phyloP scores from a whole-genome alignment of 2,888 invertebrate species.

The Eudemis profundana region DNA sequence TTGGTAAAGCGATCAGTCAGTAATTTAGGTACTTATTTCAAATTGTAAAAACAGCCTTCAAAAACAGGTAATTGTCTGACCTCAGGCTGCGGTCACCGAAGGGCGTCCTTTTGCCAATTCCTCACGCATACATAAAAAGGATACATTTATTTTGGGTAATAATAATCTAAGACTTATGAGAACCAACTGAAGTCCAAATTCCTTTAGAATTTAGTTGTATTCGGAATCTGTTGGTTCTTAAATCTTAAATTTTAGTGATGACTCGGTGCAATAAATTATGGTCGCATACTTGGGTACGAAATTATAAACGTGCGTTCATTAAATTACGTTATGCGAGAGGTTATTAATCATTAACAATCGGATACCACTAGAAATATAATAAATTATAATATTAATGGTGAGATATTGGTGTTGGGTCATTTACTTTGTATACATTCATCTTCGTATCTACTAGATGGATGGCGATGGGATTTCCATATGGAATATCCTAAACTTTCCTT shows the following conservation, averaged over 20 bases:
- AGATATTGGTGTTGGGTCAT: conserved; percentile 11
- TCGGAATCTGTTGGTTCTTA: background rate
- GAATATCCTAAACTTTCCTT: no score
- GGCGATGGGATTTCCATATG: no score
- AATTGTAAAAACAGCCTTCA: conserved; percentile 17
- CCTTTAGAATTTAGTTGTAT: background rate
- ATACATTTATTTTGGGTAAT: no score
- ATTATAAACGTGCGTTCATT: conserved; percentile 9
- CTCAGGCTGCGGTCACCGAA: conserved; percentile 22
- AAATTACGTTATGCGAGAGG: background rate
- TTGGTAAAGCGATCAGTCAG: no score
- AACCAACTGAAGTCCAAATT: background rate
- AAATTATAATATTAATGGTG: conserved; percentile 15
- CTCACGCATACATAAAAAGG: background rate
- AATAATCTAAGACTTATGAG: background rate
- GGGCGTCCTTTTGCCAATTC: conserved; percentile 27
- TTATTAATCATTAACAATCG: conserved; percentile 6
- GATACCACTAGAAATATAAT: background rate
- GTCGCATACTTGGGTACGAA: conserved; percentile 19
- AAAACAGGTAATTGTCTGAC: conserved; percentile 5
- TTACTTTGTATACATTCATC: no score
- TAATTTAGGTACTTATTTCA: background rate
- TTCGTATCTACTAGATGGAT: no score
- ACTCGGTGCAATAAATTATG: conserved; percentile 18
- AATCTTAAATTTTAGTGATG: conserved; percentile 13